Evolutionary conservation across 2,113 vertebrate species (phyloP).

Genomic region (Silurus glanis): DNA sequence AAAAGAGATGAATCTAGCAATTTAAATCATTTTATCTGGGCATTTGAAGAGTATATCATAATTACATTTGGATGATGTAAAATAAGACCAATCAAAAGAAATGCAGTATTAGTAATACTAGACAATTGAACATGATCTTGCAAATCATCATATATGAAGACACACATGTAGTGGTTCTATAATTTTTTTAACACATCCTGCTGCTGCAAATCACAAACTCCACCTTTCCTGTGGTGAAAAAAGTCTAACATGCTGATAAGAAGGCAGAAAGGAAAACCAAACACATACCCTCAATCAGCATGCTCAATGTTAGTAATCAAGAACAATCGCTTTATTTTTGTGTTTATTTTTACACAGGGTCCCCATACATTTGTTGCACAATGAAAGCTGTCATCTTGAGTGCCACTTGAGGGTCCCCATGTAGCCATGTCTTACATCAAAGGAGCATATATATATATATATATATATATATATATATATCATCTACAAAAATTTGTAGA

Average conservation of each 20-base stretch:
- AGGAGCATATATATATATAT: no score
- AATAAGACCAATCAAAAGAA: not conserved
- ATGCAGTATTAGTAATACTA: not conserved
- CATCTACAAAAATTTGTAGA: not conserved
- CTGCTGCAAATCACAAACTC: conserved; percentile 17
- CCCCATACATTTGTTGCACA: conserved; percentile 14
- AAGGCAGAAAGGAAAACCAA: conserved; percentile 25
- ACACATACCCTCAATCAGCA: conserved; percentile 27
- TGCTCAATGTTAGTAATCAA: conserved; percentile 24
- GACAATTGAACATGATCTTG: not conserved
- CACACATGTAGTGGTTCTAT: not conserved
- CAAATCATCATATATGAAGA: not conserved
- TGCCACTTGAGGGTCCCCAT: not conserved
- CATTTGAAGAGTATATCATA: not conserved
- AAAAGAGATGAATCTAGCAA: not conserved
- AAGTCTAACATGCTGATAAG: conserved; percentile 39
- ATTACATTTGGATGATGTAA: not conserved
- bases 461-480: no score
- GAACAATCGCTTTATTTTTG: conserved; percentile 27
- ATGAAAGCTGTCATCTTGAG: not conserved
- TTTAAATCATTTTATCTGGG: not conserved
- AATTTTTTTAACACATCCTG: conserved; percentile 13
- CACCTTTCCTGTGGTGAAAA: conserved; percentile 43
- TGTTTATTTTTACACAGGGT: conserved; percentile 31
- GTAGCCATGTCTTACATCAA: not conserved